Conservation (phyloP, 1,140 invertebrate genomes). For the Argopecten irradians region DNA sequence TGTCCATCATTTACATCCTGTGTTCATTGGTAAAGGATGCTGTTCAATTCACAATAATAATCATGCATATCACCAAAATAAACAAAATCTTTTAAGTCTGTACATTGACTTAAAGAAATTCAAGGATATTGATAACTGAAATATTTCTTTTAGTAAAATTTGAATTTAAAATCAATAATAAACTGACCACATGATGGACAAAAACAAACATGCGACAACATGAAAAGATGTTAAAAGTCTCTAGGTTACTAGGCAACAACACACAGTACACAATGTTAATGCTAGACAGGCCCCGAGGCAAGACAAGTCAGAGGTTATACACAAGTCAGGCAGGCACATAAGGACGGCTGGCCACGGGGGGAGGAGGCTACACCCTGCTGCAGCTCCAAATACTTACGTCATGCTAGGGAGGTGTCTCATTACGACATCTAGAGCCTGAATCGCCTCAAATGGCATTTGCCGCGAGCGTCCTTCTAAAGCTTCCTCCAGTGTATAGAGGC, state of each 20-base stretch:
- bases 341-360: not conserved
- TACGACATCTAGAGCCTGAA: slow-evolving; percentile 98
- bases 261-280: slow-evolving; percentile 18
- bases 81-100: not conserved
- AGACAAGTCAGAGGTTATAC: slow-evolving; percentile 11
- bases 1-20: not conserved
- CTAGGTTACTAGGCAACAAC: not conserved
- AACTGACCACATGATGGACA: not conserved
- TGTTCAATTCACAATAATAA: not conserved
- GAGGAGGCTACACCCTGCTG: not conserved
- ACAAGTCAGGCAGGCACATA: slow-evolving; percentile 9
- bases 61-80: not conserved
- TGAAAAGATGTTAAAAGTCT: slow-evolving; percentile 23
- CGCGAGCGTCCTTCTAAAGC: slow-evolving; percentile 94
- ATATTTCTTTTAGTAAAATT: not conserved
- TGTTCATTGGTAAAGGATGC: not conserved
- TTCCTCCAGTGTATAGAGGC: slow-evolving; percentile 96
- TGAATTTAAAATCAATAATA: not conserved
- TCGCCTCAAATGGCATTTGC: slow-evolving; percentile 97
- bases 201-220: slow-evolving; percentile 10
- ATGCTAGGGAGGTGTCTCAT: slow-evolving; percentile 99
- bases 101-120: not conserved
- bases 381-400: slow-evolving; percentile 81
- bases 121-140: not conserved
- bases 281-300: slow-evolving; percentile 1